phyloP scores from a whole-genome alignment of 2,113 vertebrate species.

The Triplophysa tibetana region DNA sequence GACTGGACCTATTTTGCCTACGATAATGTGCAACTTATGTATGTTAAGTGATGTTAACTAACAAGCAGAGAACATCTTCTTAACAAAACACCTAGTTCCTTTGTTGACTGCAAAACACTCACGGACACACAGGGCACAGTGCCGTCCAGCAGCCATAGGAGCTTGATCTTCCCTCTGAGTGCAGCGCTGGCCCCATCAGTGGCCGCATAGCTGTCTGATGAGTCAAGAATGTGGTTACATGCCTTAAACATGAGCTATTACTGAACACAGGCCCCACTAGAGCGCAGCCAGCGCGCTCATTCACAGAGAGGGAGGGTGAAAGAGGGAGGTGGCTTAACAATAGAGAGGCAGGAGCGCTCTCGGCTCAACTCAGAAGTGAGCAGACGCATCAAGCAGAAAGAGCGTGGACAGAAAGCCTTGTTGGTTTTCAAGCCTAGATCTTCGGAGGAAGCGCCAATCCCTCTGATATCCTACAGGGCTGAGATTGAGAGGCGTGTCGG shows the following conservation, averaged over 20 bases:
- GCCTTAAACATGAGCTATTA: constrained; percentile 84
- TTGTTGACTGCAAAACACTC: constrained; percentile 39
- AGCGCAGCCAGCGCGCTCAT: constrained; percentile 78
- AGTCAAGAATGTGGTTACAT: constrained; percentile 90
- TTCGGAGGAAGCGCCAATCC: neutral
- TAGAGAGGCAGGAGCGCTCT: constrained; percentile 69
- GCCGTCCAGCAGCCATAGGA: constrained; percentile 34
- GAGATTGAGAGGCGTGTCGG: neutral
- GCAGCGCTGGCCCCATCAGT: constrained; percentile 71
- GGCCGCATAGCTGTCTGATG: constrained; percentile 85
- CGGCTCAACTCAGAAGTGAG: constrained; percentile 66
- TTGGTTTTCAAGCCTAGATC: neutral
- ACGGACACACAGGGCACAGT: constrained; percentile 10
- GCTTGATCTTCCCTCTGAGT: constrained; percentile 30
- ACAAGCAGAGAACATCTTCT: neutral
- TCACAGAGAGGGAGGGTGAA: constrained; percentile 63
- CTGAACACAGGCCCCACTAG: constrained; percentile 74
- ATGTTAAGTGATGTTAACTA: constrained; percentile 19
- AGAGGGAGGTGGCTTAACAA: constrained; percentile 68
- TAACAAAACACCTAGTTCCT: neutral
- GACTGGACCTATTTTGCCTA: neutral
- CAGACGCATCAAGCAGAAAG: constrained; percentile 54
- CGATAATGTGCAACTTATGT: constrained; percentile 31
- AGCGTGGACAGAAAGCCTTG: constrained; percentile 31
- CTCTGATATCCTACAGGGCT: neutral